Evolutionary conservation across 2,797 vertebrate species (phyloP).

Genomic region (Peromyscus aztecus): DNA sequence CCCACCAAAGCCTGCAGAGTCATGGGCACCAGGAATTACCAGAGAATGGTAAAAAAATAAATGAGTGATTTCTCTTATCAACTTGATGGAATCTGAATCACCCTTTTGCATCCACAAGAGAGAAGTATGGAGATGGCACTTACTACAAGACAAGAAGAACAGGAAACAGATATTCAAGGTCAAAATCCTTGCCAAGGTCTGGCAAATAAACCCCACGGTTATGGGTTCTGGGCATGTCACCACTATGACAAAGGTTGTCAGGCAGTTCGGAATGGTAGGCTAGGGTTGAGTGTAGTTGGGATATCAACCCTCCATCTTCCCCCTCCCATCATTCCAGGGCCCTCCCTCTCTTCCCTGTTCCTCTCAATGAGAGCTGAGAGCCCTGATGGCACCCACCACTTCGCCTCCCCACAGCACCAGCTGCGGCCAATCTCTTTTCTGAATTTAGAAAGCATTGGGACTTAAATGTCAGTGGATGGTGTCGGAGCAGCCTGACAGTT

Average conservation of each 20-base stretch:
- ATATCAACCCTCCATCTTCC: neutral
- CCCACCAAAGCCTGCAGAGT: neutral
- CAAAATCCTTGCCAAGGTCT: no score
- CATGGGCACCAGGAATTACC: neutral
- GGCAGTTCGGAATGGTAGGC: neutral
- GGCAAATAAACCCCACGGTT: neutral
- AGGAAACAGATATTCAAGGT: neutral
- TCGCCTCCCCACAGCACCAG: neutral
- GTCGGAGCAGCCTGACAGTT: neutral
- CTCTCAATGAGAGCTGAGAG: neutral
- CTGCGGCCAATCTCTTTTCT: neutral
- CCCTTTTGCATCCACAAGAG: neutral
- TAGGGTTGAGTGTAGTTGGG: rapidly evolving
- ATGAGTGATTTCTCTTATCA: neutral
- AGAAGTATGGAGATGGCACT: neutral
- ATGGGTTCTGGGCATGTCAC: neutral
- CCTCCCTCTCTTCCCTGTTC: neutral
- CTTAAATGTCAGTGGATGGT: slow-evolving; percentile 41
- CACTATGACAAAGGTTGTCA: neutral
- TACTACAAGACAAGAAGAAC: neutral
- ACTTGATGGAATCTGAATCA: neutral
- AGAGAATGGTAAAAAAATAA: neutral
- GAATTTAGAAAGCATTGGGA: slow-evolving; percentile 36
- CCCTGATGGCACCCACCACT: neutral
- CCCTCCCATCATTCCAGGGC: neutral